Percentiles rank a stretch among this genome's conserved stretches.
These are phyloP conservation scores for Agrotis clavis DNA, from an alignment of 2,888 invertebrate genomes.

Conservation along the genomic window DNA sequence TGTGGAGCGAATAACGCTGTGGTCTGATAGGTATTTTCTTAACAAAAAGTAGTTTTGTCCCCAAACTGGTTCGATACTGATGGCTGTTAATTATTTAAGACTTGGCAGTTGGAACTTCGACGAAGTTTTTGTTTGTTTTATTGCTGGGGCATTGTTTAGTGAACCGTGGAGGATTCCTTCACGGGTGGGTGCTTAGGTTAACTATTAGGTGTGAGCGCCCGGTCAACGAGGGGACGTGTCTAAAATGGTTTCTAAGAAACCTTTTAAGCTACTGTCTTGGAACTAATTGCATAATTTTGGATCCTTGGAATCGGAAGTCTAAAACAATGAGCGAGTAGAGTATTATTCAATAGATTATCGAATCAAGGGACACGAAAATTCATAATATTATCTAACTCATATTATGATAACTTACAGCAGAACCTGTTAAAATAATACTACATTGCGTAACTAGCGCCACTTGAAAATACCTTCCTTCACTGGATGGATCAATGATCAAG, in stretches of 20 bases:
- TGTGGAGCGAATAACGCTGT: slow-evolving; percentile 48
- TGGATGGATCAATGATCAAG: background rate
- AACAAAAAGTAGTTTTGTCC: slow-evolving; percentile 63
- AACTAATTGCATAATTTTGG: slow-evolving; percentile 13
- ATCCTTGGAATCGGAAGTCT: background rate
- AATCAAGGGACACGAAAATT: background rate
- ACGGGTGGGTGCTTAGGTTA: slow-evolving; percentile 59
- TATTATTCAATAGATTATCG: background rate
- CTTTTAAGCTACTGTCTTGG: slow-evolving; percentile 44
- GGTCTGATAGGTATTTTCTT: slow-evolving; percentile 52
- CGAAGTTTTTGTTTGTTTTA: slow-evolving; percentile 27
- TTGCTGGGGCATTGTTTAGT: slow-evolving; percentile 45
- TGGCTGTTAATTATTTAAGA: slow-evolving; percentile 51
- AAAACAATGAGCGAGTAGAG: background rate
- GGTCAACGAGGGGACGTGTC: slow-evolving; percentile 54
- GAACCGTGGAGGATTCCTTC: slow-evolving; percentile 56
- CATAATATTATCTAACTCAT: background rate
- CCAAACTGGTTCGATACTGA: slow-evolving; percentile 50
- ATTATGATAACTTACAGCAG: background rate
- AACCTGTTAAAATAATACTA: background rate
- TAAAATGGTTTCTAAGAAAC: slow-evolving; percentile 62
- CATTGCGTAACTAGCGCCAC: background rate
- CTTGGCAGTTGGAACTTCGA: slow-evolving; percentile 31
- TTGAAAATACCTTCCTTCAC: too few relatives aligned
- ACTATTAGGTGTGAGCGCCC: slow-evolving; percentile 53